A percentile compares a stretch with the other conserved stretches of the same genome.
These are phyloP conservation scores for Hapalemur alaotrensis DNA, from an alignment of 2,797 vertebrate genomes.

Conservation along the genomic window DNA sequence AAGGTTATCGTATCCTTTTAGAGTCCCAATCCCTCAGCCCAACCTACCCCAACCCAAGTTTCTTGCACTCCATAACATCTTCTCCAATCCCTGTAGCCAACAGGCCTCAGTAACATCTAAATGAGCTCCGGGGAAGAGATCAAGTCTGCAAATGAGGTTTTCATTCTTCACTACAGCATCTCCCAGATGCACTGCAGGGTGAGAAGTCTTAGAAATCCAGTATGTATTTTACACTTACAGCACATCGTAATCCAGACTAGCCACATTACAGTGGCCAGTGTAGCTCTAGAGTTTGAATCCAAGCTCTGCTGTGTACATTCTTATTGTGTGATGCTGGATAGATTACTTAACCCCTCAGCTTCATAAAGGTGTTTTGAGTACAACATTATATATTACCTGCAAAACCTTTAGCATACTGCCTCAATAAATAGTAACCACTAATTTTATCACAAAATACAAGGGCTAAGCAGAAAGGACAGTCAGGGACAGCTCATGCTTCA, in stretches of 20 bases:
- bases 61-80: background rate
- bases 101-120: background rate
- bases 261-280: background rate
- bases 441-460: conserved; percentile 35
- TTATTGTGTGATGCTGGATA: background rate
- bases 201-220: background rate
- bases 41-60: background rate
- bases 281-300: background rate
- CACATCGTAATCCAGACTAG: background rate
- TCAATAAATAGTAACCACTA: background rate
- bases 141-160: background rate
- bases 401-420: background rate
- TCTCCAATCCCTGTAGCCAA: background rate
- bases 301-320: background rate
- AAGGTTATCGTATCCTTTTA: background rate
- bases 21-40: background rate
- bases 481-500: background rate
- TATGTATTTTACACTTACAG: background rate
- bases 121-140: background rate
- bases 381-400: background rate
- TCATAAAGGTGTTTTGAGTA: background rate
- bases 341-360: background rate
- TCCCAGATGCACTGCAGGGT: background rate
- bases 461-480: background rate
- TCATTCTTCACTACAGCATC: background rate